Conservation (phyloP, 2,113 vertebrate species). For the Lagopus muta region DNA sequence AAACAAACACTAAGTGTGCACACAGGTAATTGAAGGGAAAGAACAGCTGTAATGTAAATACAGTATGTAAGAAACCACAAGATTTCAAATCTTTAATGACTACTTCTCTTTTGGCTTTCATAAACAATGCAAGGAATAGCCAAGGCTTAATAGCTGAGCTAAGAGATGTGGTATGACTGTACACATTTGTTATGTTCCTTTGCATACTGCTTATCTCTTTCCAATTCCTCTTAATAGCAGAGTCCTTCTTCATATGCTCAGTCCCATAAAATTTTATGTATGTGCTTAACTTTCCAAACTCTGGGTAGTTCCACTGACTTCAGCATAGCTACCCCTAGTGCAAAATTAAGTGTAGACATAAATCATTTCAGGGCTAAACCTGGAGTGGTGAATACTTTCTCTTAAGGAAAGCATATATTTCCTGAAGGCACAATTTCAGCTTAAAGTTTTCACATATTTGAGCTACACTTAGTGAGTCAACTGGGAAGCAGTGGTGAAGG, state of each 20-base stretch:
- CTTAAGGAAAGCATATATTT: constrained; percentile 45
- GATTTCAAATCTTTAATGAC: background rate
- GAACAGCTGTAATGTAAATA: background rate
- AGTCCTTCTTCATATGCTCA: background rate
- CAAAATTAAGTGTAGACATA: constrained; percentile 35
- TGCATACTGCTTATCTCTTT: background rate
- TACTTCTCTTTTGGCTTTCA: background rate
- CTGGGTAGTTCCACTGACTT: background rate
- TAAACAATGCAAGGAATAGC: background rate
- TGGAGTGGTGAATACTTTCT: background rate
- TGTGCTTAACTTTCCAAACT: constrained; percentile 28
- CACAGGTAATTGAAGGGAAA: background rate
- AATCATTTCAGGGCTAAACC: constrained; percentile 5
- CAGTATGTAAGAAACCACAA: background rate
- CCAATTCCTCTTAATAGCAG: background rate
- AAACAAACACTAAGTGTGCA: fast-evolving
- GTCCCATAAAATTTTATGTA: background rate
- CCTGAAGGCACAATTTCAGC: constrained; percentile 3
- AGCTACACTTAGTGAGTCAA: background rate
- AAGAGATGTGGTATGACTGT: background rate
- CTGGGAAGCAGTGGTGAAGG: background rate
- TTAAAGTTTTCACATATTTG: constrained; percentile 22
- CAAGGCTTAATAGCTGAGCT: background rate
- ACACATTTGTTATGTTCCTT: background rate
- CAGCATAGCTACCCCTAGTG: background rate